A percentile compares a stretch with the other conserved stretches of the same genome.
phyloP scores from a whole-genome alignment of 1,140 invertebrate genomes.

The Caenorhabditis inopinata region DNA sequence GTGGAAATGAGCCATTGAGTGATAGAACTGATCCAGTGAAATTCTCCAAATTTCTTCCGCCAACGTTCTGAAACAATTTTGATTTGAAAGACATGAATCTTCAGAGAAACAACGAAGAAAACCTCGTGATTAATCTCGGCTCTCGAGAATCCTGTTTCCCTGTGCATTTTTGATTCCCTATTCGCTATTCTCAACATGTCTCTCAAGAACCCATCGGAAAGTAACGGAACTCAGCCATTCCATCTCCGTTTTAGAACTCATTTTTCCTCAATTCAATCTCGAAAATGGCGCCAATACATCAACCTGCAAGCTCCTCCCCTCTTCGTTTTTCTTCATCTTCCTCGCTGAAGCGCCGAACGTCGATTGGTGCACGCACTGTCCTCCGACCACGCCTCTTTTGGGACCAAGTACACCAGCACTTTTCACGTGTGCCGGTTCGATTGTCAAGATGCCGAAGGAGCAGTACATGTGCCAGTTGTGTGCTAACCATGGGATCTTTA shows the following conservation, averaged over 20 bases:
- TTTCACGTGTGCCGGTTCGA: not conserved
- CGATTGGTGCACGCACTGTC: constrained; percentile 23
- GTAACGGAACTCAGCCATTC: not conserved
- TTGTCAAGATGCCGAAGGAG: constrained; percentile 57
- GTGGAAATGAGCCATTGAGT: not conserved
- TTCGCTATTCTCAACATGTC: not conserved
- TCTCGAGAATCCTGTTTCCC: no score
- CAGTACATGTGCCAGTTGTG: constrained; percentile 64
- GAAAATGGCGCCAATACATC: constrained; percentile 25
- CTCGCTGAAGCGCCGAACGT: not conserved
- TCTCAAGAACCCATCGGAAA: not conserved
- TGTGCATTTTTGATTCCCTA: not conserved
- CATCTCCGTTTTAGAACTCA: not conserved
- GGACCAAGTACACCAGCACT: constrained; percentile 31
- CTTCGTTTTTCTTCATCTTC: not conserved
- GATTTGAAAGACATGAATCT: not conserved
- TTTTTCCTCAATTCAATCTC: not conserved
- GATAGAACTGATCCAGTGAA: not conserved
- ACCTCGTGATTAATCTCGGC: no score
- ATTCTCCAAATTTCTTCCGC: not conserved
- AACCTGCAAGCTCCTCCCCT: constrained; percentile 10
- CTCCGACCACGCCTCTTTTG: constrained; percentile 13
- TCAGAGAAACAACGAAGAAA: no score
- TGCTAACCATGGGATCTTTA: constrained; percentile 62
- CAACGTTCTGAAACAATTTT: no score